Percentiles rank a stretch among this genome's conserved stretches.
phyloP scores from a whole-genome alignment of 2,888 invertebrate genomes.

The Drosophila antonietae region DNA sequence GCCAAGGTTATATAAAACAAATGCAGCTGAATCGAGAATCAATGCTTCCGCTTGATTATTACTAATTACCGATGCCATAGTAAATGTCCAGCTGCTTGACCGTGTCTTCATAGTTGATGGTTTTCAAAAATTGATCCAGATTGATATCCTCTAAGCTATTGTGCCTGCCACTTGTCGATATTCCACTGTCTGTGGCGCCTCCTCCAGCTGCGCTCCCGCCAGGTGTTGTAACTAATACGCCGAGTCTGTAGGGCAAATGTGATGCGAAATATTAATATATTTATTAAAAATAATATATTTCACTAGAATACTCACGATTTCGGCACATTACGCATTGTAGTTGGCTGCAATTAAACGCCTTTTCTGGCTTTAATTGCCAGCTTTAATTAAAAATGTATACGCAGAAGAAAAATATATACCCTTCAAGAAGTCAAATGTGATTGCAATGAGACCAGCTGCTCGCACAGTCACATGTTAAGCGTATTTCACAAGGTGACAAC shows the following conservation, averaged over 20 bases:
- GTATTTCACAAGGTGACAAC: conserved; percentile 21
- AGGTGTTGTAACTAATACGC: conserved; percentile 71
- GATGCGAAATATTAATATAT: neutral
- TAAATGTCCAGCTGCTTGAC: conserved; percentile 95
- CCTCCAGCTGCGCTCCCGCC: conserved; percentile 60
- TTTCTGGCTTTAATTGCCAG: conserved; percentile 42
- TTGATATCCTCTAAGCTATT: conserved; percentile 91
- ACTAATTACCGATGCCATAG: conserved; percentile 93
- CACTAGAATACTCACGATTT: conserved; percentile 64
- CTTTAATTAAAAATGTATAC: conserved; percentile 49
- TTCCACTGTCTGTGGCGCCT: conserved; percentile 55
- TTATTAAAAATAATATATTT: neutral
- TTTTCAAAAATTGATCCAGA: conserved; percentile 91
- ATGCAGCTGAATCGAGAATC: conserved; percentile 17
- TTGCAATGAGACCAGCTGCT: conserved; percentile 56
- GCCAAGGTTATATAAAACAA: conserved; percentile 71
- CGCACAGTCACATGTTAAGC: conserved; percentile 2
- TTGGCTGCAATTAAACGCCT: conserved; percentile 28
- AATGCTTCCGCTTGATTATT: neutral
- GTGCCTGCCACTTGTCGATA: conserved; percentile 84
- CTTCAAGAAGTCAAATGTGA: conserved; percentile 82
- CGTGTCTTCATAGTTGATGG: conserved; percentile 95
- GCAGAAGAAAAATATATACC: conserved; percentile 71
- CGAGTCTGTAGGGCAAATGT: conserved; percentile 57
- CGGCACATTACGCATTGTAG: conserved; percentile 78